Base-by-base conservation (phyloP, 2,113 vertebrate genomes). In the Hippocampus abdominalis region DNA sequence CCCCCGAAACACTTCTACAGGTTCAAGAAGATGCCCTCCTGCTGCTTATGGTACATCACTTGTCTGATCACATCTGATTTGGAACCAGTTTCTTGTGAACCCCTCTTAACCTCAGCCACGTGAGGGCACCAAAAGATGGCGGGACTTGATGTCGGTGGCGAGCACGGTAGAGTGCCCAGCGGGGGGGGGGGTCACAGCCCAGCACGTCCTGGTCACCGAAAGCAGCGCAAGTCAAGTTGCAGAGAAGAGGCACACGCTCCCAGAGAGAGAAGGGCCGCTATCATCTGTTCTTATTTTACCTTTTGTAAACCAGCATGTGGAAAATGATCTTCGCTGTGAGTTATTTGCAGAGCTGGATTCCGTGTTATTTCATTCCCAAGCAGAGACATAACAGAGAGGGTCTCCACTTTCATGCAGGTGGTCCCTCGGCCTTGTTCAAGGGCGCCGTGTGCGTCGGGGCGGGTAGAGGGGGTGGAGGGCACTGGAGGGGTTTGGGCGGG, bases 251-350 rank as follows among this genome's bases (percentile, higher is more conserved):
- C 69, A 3, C 79, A 77, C 77, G 70, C 75, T 85, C 77, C 75
- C 78, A 70, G 69, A 68, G 82, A 68, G 82, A 71, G 75, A 68
- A 76, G 51, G 54, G 71, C 79, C 86, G 86, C 90, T 91, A 90
- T 93, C 91, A 93, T 93, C 92, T 92, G 91, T 90, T 93, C 91
- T 91, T 93, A 92, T 93, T 92, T 91, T 92, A 92, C 92, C 89
- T 92, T 90, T 89, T 91, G 90, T 91, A 87, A 77, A 88, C 87
- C 87, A 87, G 82, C 86, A 88, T 85, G 80, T 88, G 87, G 92
- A 91, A 92, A 93, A 92, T 89, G 90, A 92, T 92, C 91, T 90
- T 89, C 84, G 69, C 87, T 85, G 79, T 79, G 88, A 93, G 90
- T 90, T 92, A 92, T 93, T 93, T 93, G 91, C 89, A 93, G 90